Evolutionary conservation across 2,797 vertebrate genomes (phyloP), one percentile per base, ranked within the genome.

Genomic region (Lates japonicus): DNA sequence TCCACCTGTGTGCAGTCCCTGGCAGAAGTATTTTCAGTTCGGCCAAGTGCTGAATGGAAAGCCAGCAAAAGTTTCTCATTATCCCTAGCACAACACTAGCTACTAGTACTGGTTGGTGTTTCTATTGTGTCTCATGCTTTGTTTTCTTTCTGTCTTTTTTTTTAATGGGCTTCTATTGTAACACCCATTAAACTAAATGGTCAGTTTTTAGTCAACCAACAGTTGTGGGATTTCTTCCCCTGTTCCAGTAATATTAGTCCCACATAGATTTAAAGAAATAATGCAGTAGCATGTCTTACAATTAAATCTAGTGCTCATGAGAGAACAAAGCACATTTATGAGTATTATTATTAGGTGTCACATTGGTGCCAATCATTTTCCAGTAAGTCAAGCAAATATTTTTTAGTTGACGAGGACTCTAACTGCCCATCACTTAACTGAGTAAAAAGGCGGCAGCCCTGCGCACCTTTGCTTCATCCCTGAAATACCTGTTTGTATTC

Each of bases 21-120:
- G 74, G 74, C 62, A 80, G 51, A 52, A 44, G 20, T 35, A 57
- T 58, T 54, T 67, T 60, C 46, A 74, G 76, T 11, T 74, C 64
- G 52, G 66, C 86, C 73, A 74, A 77, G 63, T 51, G 42, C 37
- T 65, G 80, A 19, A 8, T 65, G 42, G 59, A 48, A 74, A 60
- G 74, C 42, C 63, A 72, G 19, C 19, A 75, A 78, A 87, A 74
- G 80, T 81, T 83, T 70, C 3, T 22, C 60, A 81, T 44, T 25
- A 33, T 76, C 16, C 31, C 72, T 74, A 63, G 52, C 57, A 19
- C 61, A 69, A 62, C 41, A 66, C 29, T 39, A 54, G 42, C 37
- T 20, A 74, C 51, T 57, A 49, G 69, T 57, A 44, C 61, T 64
- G 20, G 19, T 60, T 22, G 10, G 52, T 49, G 39, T 76, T 76